Evolutionary conservation across 2,888 invertebrate species (phyloP).

Genomic region (Tetanocera ferruginea): DNA sequence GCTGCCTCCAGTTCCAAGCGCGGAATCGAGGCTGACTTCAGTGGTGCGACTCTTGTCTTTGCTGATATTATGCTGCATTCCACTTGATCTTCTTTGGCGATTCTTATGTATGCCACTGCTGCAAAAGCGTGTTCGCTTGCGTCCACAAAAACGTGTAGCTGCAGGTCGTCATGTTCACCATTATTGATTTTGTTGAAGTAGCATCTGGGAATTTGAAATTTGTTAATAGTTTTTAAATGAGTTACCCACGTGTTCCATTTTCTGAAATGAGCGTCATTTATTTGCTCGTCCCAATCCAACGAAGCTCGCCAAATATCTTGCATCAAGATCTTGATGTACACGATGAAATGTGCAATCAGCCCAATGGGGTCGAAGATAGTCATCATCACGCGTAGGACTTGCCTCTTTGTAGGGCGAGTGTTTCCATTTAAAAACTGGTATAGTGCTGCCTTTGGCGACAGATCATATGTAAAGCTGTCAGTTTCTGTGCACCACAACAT

Average conservation of each 20-base stretch:
- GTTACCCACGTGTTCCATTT: constrained; percentile 43
- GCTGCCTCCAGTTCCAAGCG: constrained; percentile 42
- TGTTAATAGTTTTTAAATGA: constrained; percentile 38
- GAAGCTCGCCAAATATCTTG: constrained; percentile 44
- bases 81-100: background rate
- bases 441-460: constrained; percentile 8
- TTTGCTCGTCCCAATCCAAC: constrained; percentile 42
- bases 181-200: constrained; percentile 46
- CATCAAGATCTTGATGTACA: constrained; percentile 37
- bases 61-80: constrained; percentile 35
- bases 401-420: constrained; percentile 40
- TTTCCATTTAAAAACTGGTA: constrained; percentile 32
- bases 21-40: constrained; percentile 39
- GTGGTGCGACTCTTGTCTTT: constrained; percentile 42
- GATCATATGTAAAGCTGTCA: background rate
- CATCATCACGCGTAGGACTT: constrained; percentile 42
- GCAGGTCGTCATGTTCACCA: constrained; percentile 39
- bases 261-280: constrained; percentile 26
- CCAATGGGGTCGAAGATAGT: constrained; percentile 38
- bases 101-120: constrained; percentile 40
- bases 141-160: constrained; percentile 43
- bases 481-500: background rate
- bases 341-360: constrained; percentile 33
- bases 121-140: constrained; percentile 43
- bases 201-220: constrained; percentile 40